phyloP scores from a whole-genome alignment of 2,797 vertebrate species.

The Lagodon rhomboides region DNA sequence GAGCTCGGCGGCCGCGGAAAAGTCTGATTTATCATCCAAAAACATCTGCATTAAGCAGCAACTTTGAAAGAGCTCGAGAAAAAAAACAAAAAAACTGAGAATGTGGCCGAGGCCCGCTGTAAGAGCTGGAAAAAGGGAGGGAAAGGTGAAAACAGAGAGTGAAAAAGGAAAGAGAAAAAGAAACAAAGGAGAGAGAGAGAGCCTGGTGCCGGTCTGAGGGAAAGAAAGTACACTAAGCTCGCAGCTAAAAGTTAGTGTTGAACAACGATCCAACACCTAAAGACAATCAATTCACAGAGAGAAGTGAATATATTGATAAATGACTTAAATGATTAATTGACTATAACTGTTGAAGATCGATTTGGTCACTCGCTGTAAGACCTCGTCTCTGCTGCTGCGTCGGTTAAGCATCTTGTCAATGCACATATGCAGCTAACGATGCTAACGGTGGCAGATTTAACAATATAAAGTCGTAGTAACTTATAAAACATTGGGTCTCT shows the following conservation, averaged over 20 bases:
- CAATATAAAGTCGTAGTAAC: too few species aligned
- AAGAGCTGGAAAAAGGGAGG: neutral
- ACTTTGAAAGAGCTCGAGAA: slow-evolving; percentile 9
- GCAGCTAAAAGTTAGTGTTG: neutral
- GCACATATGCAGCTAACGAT: too few species aligned
- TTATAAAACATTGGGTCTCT: too few species aligned
- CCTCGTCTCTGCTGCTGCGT: too few species aligned
- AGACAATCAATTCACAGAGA: neutral
- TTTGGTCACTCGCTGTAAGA: neutral
- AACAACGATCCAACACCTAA: neutral
- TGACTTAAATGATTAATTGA: too few species aligned
- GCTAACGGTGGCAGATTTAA: too few species aligned
- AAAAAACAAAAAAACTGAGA: slow-evolving; percentile 30
- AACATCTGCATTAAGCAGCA: slow-evolving; percentile 35
- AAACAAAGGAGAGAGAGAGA: slow-evolving; percentile 1
- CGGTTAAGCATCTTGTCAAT: too few species aligned
- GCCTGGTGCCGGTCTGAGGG: neutral
- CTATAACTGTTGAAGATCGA: neutral
- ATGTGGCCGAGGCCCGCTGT: slow-evolving; percentile 19
- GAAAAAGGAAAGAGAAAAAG: neutral
- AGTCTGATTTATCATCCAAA: slow-evolving; percentile 42
- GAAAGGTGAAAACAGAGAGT: neutral
- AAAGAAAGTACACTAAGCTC: neutral
- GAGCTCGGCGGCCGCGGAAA: slow-evolving; percentile 43
- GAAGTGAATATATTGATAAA: too few species aligned